Base-by-base conservation (phyloP, 2,888 invertebrate genomes). In the Desoria tigrina region DNA sequence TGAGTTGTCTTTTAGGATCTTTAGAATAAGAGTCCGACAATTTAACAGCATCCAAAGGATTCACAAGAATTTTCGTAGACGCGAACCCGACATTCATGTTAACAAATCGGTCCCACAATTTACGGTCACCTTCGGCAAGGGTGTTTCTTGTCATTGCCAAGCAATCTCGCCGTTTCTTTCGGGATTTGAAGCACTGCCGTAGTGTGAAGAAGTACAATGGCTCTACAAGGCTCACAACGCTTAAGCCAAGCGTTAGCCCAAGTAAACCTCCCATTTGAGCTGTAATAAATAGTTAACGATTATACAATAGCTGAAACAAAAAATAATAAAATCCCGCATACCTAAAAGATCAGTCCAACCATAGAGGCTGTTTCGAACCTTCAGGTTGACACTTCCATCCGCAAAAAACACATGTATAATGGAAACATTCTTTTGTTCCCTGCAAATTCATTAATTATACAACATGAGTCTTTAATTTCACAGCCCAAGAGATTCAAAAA, bases 351-450 rank as follows among this genome's bases (percentile, higher is more conserved):
- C 68, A 1, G 57, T 62, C 1, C 57, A 32, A 9, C 66, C 69
- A 28, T 64, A 72, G n/a, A 72, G 39, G 42, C 65, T 37, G 11
- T 55, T 69, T 18, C 69, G 42, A 2, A 68, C 53, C 57, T 57
- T 61, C 1, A 65, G 49, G 21, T 70, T 60, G n/a, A 63, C 53
- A 1, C 57, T 49, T 9, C 32, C n/a, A 2, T 16, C 27, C 7
- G 61, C 63, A 28, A 68, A 66, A n/a, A 59, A 70, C 4, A 70
- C n/a, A 28, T 72, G 72, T 1, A 68, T 42, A n/a, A 72, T 66
- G 9, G 68, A 64, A n/a, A 68, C 58, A 23, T 65, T 64, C 14
- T 66, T 37, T 4, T 50, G 55, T 21, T 9, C 21, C 51, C 57
- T 61, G 26, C 37, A 18, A n/a, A 57, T 2, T 18, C 32, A 42